phyloP scores from a whole-genome alignment of 2,113 vertebrate genomes.

The Burhinus oedicnemus region DNA sequence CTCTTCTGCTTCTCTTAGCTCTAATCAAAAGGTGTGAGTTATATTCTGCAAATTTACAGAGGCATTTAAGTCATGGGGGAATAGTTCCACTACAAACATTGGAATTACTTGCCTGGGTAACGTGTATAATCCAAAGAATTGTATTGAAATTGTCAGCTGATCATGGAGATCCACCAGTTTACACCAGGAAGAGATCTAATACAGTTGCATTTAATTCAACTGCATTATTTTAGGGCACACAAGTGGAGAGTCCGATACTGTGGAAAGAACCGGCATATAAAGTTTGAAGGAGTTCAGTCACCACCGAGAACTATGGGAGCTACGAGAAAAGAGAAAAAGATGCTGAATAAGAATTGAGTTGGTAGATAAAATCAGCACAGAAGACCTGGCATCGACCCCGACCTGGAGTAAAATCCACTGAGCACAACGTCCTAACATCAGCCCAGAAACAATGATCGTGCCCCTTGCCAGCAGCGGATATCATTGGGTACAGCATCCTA shows the following conservation, averaged over 20 bases:
- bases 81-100: background rate
- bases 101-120: background rate
- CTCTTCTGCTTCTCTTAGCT: constrained; percentile 13
- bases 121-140: background rate
- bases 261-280: background rate
- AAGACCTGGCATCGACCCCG: background rate
- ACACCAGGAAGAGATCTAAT: background rate
- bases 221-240: background rate
- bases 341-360: background rate
- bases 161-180: background rate
- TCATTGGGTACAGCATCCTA: background rate
- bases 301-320: background rate
- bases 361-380: background rate
- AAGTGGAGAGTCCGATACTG: fast-evolving
- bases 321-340: background rate
- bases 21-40: constrained; percentile 37
- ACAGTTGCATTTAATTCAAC: background rate
- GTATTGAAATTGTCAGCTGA: background rate
- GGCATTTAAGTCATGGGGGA: constrained; percentile 6
- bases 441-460: background rate
- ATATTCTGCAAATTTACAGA: background rate
- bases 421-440: background rate
- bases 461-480: background rate
- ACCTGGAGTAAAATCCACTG: background rate
- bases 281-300: background rate